Conservation (phyloP, 1,140 invertebrate species). For the Reticulitermes speratus region DNA sequence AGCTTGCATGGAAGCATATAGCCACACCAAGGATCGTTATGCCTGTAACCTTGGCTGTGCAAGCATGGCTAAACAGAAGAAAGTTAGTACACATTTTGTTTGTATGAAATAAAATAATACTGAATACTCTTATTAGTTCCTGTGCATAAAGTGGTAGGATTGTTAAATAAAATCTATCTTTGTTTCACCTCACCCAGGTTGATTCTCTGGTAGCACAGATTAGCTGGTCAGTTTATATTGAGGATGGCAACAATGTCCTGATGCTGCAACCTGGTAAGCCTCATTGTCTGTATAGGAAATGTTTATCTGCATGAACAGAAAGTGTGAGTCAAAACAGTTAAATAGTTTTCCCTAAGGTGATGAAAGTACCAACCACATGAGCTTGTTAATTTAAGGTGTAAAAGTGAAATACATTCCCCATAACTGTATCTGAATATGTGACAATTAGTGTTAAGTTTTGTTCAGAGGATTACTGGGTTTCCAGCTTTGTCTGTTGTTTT, state of each 20-base stretch:
- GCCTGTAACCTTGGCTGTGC: constrained; percentile 47
- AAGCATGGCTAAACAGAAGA: constrained; percentile 45
- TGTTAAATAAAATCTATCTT: not conserved
- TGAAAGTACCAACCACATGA: too few species aligned
- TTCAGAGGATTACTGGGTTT: too few species aligned
- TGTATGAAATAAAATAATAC: not conserved
- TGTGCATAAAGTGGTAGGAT: not conserved
- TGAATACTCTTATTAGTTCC: not conserved
- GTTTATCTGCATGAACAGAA: too few species aligned
- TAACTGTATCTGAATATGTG: too few species aligned
- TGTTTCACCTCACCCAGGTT: constrained; percentile 33
- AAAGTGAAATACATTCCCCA: too few species aligned
- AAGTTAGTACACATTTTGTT: constrained; percentile 27
- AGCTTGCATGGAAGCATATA: constrained; percentile 50
- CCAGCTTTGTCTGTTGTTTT: too few species aligned
- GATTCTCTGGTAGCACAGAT: constrained; percentile 42
- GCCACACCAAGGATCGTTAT: constrained; percentile 41
- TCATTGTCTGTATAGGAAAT: constrained; percentile 33
- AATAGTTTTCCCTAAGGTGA: too few species aligned
- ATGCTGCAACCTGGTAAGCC: constrained; percentile 46
- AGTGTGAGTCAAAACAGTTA: too few species aligned
- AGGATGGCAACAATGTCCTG: constrained; percentile 45
- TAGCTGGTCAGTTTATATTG: constrained; percentile 43
- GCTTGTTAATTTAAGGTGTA: too few species aligned
- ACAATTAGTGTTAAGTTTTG: too few species aligned